These are phyloP conservation scores for Calephelis virginiensis DNA, from an alignment of 1,140 invertebrate species.

Conservation along the genomic window DNA sequence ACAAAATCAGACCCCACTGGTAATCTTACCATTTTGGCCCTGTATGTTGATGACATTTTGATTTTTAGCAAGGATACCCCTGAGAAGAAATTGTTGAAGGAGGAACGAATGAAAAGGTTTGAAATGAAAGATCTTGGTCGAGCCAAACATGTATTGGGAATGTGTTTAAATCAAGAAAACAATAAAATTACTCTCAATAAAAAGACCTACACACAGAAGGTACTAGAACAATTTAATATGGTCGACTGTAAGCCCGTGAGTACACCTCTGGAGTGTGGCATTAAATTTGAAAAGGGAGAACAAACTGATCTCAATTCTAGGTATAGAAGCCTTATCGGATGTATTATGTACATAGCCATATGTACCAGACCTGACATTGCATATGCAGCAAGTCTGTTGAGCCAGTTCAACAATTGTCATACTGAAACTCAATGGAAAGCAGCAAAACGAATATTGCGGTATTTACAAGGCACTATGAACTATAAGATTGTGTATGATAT, in stretches of 20 bases:
- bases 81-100: too few species aligned
- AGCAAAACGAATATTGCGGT: conserved; percentile 31
- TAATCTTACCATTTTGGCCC: too few species aligned
- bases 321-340: conserved; percentile 34
- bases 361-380: conserved; percentile 31
- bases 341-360: conserved; percentile 31
- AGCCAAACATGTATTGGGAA: too few species aligned
- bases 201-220: too few species aligned
- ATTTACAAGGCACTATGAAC: conserved; percentile 32
- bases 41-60: too few species aligned
- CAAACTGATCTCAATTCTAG: conserved; percentile 14
- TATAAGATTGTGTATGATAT: conserved; percentile 24
- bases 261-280: conserved; percentile 23
- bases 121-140: too few species aligned
- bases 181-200: too few species aligned
- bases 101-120: too few species aligned
- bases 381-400: conserved; percentile 30
- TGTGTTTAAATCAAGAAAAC: too few species aligned
- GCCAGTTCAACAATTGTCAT: conserved; percentile 36
- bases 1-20: too few species aligned
- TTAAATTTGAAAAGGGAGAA: conserved; percentile 27
- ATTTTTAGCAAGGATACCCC: too few species aligned
- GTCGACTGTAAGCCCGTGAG: neutral
- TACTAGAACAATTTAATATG: conserved; percentile 17
- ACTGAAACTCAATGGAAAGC: conserved; percentile 31